Evolutionary conservation across 1,140 invertebrate genomes (phyloP), one percentile per base, ranked within the genome.

Genomic region (Hyphantria cunea): DNA sequence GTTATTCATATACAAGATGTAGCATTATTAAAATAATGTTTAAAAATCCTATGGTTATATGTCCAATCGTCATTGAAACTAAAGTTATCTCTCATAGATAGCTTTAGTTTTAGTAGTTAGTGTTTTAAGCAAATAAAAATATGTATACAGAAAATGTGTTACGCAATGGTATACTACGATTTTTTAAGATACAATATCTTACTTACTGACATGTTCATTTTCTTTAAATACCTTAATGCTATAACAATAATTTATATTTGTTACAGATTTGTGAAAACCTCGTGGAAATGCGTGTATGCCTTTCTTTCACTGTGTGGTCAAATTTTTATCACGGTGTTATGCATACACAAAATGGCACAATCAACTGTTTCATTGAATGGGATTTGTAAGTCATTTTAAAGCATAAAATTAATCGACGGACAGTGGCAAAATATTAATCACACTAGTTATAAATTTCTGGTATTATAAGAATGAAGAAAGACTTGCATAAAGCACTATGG

Each of bases 291-390:
- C 50, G 31, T 72, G 0, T 89, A 87, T 39, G 54, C 73, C 9
- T 13, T 77, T 0, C 9, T 86, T n/a, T 84, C 83, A 1, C 34
- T 89, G 0, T 14, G 66, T 5, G 84, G 84, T 6, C 84, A 89
- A 68, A 54, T 74, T 0, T 89, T 84, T 33, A 80, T 89, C 44
- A 72, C 75, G 4, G n/a, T 80, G 0, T 82, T 87, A 73, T 86
- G 81, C 54, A 67, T 84, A 9, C 49, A 76, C 44, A 78, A 70
- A 58, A 53, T 82, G 6, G 58, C 71, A 0, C 54, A 72, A 25
- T 64, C 68, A 0, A 54, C 64, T 13, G 65, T 77, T n/a, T 70
- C 83, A 2, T 65, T 89, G 0, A 80, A 79, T 49, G 68, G 55
- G 6, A 84, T 75, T 65, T 82, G 86, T 89, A 74, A 73, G 78